Percentiles rank a stretch among this genome's conserved stretches.
These are phyloP conservation scores for Trisateles emortualis DNA, from an alignment of 2,888 invertebrate genomes.

Conservation along the genomic window DNA sequence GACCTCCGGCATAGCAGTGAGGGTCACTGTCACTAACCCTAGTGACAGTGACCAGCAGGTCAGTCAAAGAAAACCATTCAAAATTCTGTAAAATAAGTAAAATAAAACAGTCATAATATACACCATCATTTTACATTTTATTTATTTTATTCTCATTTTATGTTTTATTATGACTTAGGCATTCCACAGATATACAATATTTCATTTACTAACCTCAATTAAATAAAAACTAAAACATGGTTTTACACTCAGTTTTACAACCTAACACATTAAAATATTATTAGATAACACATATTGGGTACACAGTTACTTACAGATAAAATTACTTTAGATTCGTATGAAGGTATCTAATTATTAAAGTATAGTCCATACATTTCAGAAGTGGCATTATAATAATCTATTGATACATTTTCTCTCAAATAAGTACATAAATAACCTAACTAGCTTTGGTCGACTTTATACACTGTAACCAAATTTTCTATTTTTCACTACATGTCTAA, in stretches of 20 bases:
- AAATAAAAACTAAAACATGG: conserved; percentile 23
- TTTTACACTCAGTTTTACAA: conserved; percentile 6
- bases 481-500: conserved; percentile 40
- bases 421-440: conserved; percentile 50
- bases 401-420: conserved; percentile 18
- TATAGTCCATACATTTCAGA: conserved; percentile 28
- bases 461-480: conserved; percentile 48
- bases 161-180: conserved; percentile 71
- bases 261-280: conserved; percentile 18
- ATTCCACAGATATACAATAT: conserved; percentile 53
- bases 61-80: too few relatives aligned
- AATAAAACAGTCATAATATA: conserved; percentile 15
- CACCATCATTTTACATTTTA: conserved; percentile 37
- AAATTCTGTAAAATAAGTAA: neutral
- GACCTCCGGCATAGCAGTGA: too few relatives aligned
- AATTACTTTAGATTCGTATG: conserved; percentile 10
- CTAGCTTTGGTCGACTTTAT: conserved; percentile 71
- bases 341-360: conserved; percentile 3
- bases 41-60: too few relatives aligned
- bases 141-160: too few relatives aligned
- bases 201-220: conserved; percentile 26
- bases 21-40: too few relatives aligned
- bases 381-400: conserved; percentile 29
- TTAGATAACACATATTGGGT: conserved; percentile 25
- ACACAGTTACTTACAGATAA: conserved; percentile 12